Evolutionary conservation across 1,140 invertebrate species (phyloP).

Genomic region (Drosophila kurseongensis): DNA sequence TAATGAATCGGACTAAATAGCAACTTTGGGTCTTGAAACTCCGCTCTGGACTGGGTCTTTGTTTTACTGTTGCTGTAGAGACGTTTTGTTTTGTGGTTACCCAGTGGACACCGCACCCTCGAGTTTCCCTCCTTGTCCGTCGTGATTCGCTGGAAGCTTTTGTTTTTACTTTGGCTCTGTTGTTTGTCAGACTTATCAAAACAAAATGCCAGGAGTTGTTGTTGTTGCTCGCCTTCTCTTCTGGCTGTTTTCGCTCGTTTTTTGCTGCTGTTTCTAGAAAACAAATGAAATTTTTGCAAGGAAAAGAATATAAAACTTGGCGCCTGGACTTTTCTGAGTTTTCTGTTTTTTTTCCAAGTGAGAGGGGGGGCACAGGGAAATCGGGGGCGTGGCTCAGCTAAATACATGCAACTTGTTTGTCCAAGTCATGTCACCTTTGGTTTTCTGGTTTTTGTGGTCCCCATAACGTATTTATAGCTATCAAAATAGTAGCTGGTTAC

Average conservation of each 20-base stretch:
- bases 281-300: conserved; percentile 65
- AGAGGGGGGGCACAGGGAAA: background rate
- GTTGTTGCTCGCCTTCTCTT: conserved; percentile 31
- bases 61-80: conserved; percentile 57
- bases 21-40: conserved; percentile 15
- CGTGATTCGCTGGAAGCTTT: conserved; percentile 70
- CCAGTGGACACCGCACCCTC: conserved; percentile 33
- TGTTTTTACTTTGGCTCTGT: conserved; percentile 70
- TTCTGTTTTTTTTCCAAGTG: background rate
- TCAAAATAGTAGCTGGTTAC: conserved; percentile 14
- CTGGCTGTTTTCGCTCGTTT: conserved; percentile 48
- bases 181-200: conserved; percentile 78
- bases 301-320: conserved; percentile 54
- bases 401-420: conserved; percentile 61
- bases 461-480: conserved; percentile 21
- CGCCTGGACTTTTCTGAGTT: conserved; percentile 35
- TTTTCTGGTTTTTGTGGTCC: conserved; percentile 42
- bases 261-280: conserved; percentile 63
- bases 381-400: conserved; percentile 15
- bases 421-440: conserved; percentile 43
- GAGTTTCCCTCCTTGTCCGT: conserved; percentile 13
- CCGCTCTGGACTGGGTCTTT: conserved; percentile 3
- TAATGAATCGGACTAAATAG: conserved; percentile 22
- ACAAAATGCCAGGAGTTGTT: conserved; percentile 67
- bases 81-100: conserved; percentile 73